Evolutionary conservation across 2,797 vertebrate species (phyloP), one percentile per base, ranked within the genome.

Genomic region (Urosaurus nigricauda): DNA sequence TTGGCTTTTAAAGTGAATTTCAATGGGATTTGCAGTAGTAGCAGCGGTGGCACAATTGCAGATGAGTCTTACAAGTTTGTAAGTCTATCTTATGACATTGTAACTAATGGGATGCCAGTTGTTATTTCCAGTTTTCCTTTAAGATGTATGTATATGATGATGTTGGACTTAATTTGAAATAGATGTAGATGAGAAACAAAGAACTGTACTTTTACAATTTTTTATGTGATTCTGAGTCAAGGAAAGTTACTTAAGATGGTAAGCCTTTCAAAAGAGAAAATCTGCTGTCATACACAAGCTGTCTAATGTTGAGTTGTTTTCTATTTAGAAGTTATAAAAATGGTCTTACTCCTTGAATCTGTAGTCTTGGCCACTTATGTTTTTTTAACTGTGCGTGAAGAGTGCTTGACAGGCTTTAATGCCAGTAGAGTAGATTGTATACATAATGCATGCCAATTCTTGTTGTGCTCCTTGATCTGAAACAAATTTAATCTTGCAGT

Each of bases 401-500:
- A 95, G 84, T 87, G 40, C 85, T 93, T 90, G 89, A 89, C 87
- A 89, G 80, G 83, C 78, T 91, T 82, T 91, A 80, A 90, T 94
- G 89, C 80, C 82, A 35, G 88, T 82, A 88, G 92, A 95, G 92
- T 90, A 90, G 90, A 88, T 89, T 86, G 79, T 92, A 94, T 95
- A 92, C 88, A 94, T 94, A 96, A 95, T 94, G 90, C 82, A 93
- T 93, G 86, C 90, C 12, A 37, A 32, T 88, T 93, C 88, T 91
- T 93, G 92, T 93, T 87, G 60, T 56, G 77, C 91, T 94, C 94
- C 88, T 91, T 89, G 90, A 89, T 92, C 77, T 87, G 87, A 88
- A 94, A 94, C 86, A 92, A 88, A 94, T 96, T 93, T 92, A 88
- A 94, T 93, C 91, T 95, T 94, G 89, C 88, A 89, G 53, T 92